These are phyloP conservation scores for Micromussa lordhowensis DNA, from an alignment of 92 coral and sea anemone genomes.

Conservation along the genomic window DNA sequence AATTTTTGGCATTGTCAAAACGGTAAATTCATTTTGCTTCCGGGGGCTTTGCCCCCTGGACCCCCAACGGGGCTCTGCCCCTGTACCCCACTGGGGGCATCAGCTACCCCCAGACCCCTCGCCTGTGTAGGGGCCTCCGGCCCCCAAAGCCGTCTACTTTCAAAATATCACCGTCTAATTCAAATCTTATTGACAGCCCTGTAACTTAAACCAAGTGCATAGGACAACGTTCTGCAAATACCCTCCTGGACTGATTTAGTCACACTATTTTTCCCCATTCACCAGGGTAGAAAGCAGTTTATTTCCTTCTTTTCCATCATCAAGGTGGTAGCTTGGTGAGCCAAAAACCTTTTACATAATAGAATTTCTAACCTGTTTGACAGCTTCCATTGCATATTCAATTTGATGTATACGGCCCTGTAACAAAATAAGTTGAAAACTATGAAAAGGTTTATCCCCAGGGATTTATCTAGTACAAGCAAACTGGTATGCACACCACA, in stretches of 20 bases:
- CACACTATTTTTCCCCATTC: background rate
- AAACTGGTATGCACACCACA: background rate
- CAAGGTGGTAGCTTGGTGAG: background rate
- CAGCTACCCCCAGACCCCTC: too few species aligned
- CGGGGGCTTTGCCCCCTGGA: too few species aligned
- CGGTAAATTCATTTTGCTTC: too few species aligned
- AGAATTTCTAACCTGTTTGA: conserved; percentile 84
- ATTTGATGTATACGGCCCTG: conserved; percentile 99
- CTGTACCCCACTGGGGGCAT: too few species aligned
- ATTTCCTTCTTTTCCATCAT: background rate
- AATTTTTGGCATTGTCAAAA: too few species aligned
- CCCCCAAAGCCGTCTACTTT: too few species aligned
- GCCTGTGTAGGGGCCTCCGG: too few species aligned
- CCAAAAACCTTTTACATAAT: too few species aligned
- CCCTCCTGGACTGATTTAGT: background rate
- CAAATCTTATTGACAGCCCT: too few species aligned
- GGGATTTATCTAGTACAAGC: background rate
- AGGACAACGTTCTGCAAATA: background rate
- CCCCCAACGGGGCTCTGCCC: too few species aligned
- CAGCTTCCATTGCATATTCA: conserved; percentile 99
- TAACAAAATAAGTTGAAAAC: background rate
- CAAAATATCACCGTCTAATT: too few species aligned
- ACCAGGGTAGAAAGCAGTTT: background rate
- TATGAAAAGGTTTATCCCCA: background rate
- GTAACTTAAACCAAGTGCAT: background rate